Evolutionary conservation across 1,140 invertebrate genomes (phyloP).

Genomic region (Atta colombica): DNA sequence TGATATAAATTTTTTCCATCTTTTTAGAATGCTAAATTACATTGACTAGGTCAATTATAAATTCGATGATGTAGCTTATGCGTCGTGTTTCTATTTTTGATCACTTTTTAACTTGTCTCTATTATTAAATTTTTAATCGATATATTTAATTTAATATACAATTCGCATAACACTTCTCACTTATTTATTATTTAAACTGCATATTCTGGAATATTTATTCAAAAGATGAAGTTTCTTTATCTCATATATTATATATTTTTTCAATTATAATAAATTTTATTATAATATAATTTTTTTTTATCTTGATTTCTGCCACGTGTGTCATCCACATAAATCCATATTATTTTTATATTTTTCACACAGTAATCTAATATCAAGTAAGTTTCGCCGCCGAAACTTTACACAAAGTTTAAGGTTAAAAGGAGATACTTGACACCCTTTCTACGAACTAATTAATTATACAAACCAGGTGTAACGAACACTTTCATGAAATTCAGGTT

Average conservation of each 20-base stretch:
- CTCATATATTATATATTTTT: background rate
- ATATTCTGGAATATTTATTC: constrained; percentile 5
- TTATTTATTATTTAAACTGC: background rate
- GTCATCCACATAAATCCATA: background rate
- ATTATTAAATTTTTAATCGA: background rate
- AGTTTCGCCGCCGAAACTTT: background rate
- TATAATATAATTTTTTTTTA: too few relatives aligned
- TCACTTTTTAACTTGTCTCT: background rate
- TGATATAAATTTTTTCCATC: background rate
- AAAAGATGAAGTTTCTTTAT: background rate
- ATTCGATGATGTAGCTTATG: background rate
- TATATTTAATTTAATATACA: background rate
- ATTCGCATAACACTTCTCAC: background rate
- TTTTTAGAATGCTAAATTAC: background rate
- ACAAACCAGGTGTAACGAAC: constrained; percentile 38
- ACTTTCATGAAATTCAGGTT: constrained; percentile 69
- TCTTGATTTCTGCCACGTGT: background rate
- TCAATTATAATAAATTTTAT: background rate
- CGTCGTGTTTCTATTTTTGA: background rate
- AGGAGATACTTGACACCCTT: constrained; percentile 34
- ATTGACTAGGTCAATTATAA: background rate
- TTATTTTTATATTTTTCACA: constrained; percentile 24
- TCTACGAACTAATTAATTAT: constrained; percentile 49
- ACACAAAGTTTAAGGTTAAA: constrained; percentile 14
- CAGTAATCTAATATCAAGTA: constrained; percentile 3